Evolutionary conservation across 2,888 invertebrate species (phyloP), one percentile per base, ranked within the genome.

Genomic region (Macropis europaea): DNA sequence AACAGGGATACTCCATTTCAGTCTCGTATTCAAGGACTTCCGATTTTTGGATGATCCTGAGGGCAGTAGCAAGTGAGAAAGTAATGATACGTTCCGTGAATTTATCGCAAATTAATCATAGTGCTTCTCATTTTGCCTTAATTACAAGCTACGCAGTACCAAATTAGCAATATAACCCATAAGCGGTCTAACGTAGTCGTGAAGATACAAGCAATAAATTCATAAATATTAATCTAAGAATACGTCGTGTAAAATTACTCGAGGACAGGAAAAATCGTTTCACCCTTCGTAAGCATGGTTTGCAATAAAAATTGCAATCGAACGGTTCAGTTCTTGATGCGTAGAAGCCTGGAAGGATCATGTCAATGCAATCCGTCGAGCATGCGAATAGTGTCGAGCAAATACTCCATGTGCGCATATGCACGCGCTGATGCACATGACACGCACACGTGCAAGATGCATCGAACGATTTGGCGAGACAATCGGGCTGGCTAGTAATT

Each of bases 401-500:
- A 47, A 30, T 11, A 43, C 50, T 56, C 7, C 7, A 19, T 38
- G 36, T 30, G 38, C 48, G 40, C 63, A 56, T 40, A 43, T 47
- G 40, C 69, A 64, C 34, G 42, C 54, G 17, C 22, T 17, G 45
- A 60, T 43, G 53, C 36, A 54, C 45, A 50, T 38, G 30, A 56
- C 40, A 47, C 45, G 36, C 38, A 34, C 9, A 47, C 32, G 60
- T 52, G 48, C 61, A 53, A 61, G 74, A 63, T 52, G 69, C 69
- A 67, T 73, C 67, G 68, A 67, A 40, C 73, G 80, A 80, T 74
- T 77, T 69, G 71, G 60, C 62, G 71, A 66, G 63, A 60, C 63
- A 66, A 67, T 66, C 70, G 54, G 62, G 62, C 52, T 66, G 74
- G 52, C 45, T 79, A 77, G 75, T 83, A 84, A 85, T 84, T 84